phyloP scores from a whole-genome alignment of 2,113 vertebrate genomes.

The Nannospalax galili region DNA sequence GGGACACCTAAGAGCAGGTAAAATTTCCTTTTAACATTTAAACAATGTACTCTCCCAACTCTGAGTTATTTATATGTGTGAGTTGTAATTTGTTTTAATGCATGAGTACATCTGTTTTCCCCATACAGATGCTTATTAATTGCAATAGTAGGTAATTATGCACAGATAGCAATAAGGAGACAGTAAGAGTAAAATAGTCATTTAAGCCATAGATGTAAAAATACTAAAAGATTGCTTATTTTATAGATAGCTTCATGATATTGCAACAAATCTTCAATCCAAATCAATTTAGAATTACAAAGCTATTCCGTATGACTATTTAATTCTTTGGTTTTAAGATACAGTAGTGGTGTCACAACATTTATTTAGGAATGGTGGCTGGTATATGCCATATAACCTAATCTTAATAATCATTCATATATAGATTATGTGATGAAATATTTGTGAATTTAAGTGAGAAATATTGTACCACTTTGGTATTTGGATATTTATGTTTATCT shows the following conservation, averaged over 20 bases:
- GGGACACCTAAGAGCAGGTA: slow-evolving; percentile 98
- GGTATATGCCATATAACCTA: background rate
- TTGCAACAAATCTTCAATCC: background rate
- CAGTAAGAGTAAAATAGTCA: background rate
- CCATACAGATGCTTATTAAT: background rate
- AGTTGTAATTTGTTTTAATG: slow-evolving; percentile 13
- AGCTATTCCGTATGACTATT: background rate
- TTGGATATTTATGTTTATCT: background rate
- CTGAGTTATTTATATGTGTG: background rate
- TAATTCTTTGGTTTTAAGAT: slow-evolving; percentile 11
- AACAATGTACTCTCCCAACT: background rate
- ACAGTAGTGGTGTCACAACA: background rate
- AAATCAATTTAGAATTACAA: slow-evolving; percentile 21
- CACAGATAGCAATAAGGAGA: background rate
- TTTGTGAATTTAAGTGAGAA: background rate
- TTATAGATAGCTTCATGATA: background rate
- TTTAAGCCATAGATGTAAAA: background rate
- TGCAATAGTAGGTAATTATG: background rate
- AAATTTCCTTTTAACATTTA: slow-evolving; percentile 33
- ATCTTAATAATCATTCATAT: background rate
- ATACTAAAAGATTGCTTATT: background rate
- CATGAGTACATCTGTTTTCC: background rate
- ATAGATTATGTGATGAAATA: slow-evolving; percentile 14
- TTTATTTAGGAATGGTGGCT: background rate
- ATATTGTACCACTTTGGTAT: background rate